phyloP scores from a whole-genome alignment of 2,797 vertebrate genomes.

The Okamejei kenojei region DNA sequence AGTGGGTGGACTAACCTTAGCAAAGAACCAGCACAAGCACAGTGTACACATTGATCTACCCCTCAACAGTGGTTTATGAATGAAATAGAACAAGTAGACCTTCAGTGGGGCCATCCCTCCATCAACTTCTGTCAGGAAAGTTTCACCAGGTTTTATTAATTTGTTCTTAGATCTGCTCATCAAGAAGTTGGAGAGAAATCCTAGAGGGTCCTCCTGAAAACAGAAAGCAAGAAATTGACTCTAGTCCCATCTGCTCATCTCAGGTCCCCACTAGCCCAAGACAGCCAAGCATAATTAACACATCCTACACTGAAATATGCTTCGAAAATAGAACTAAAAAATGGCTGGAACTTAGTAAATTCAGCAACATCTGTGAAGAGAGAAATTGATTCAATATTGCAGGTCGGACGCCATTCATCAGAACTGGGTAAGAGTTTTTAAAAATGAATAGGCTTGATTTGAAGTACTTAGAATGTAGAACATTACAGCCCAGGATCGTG shows the following conservation, averaged over 20 bases:
- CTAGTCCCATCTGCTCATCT: not conserved
- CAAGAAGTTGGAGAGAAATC: constrained; percentile 64
- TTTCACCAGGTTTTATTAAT: constrained; percentile 39
- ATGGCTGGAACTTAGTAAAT: too few relatives aligned
- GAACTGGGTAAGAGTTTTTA: too few relatives aligned
- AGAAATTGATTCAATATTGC: too few relatives aligned
- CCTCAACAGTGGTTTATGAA: not conserved
- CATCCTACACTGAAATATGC: too few relatives aligned
- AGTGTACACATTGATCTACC: not conserved
- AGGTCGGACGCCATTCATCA: too few relatives aligned
- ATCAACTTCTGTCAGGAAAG: constrained; percentile 30
- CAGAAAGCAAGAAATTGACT: not conserved
- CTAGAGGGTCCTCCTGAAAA: constrained; percentile 61
- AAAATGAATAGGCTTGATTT: too few relatives aligned
- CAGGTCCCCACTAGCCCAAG: not conserved
- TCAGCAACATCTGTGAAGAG: too few relatives aligned
- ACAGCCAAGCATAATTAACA: not conserved
- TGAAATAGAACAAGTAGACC: not conserved
- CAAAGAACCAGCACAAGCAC: not conserved
- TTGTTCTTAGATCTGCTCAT: constrained; percentile 47
- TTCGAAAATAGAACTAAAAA: not conserved
- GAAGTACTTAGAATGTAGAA: too few relatives aligned
- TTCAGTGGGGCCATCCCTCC: constrained; percentile 26
- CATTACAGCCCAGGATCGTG: too few relatives aligned
- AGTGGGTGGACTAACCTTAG: not conserved